These are phyloP conservation scores for Craniophora ligustri DNA, from an alignment of 2,888 invertebrate species.

Conservation along the genomic window DNA sequence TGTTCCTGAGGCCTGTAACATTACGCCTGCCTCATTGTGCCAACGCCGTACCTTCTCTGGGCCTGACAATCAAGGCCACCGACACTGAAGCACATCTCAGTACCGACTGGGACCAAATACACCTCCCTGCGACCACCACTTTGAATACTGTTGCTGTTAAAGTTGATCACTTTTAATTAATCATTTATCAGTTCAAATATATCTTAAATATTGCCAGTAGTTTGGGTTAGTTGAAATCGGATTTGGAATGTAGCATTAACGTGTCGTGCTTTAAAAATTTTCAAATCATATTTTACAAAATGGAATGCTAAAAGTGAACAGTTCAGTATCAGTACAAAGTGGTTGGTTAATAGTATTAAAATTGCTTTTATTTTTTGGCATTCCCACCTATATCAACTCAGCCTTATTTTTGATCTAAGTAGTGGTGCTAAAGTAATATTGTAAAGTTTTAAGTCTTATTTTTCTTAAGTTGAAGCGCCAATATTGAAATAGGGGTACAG, in stretches of 20 bases:
- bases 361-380: constrained; percentile 50
- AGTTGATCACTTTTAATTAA: constrained; percentile 95
- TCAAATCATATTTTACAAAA: not conserved
- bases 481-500: constrained; percentile 11
- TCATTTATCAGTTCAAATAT: not conserved
- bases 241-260: constrained; percentile 32
- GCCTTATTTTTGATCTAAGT: constrained; percentile 56
- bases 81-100: constrained; percentile 95
- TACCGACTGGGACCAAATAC: constrained; percentile 95
- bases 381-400: constrained; percentile 63
- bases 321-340: constrained; percentile 13
- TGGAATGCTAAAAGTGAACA: constrained; percentile 10
- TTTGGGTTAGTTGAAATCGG: not conserved
- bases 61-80: constrained; percentile 93
- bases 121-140: constrained; percentile 94
- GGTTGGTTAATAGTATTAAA: constrained; percentile 46
- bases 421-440: constrained; percentile 63
- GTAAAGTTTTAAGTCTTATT: constrained; percentile 39
- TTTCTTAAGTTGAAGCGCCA: constrained; percentile 33
- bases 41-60: constrained; percentile 93
- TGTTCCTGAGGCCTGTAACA: constrained; percentile 96
- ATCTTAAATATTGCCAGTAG: not conserved
- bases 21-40: constrained; percentile 96
- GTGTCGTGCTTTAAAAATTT: constrained; percentile 25
- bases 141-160: constrained; percentile 96